Percentiles rank a stretch among this genome's conserved stretches.
Conservation (phyloP, 2,888 invertebrate species). For the Fragum sueziense region DNA sequence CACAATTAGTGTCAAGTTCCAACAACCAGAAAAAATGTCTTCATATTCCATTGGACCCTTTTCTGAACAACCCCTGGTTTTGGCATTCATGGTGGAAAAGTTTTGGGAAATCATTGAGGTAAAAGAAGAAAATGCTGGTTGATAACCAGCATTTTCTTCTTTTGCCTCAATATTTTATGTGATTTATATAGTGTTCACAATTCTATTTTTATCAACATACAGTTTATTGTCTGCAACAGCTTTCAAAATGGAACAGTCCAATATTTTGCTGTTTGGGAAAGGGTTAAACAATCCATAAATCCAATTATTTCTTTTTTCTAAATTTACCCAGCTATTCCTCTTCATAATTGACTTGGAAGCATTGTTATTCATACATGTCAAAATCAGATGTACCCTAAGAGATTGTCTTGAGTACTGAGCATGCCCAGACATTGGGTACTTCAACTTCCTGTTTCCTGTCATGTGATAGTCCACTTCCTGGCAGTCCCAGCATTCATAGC, state of each 20-base stretch:
- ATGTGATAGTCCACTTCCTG: slow-evolving; percentile 45
- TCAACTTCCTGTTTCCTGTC: slow-evolving; percentile 57
- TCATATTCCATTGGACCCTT: slow-evolving; percentile 3
- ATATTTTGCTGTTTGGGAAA: too few species aligned
- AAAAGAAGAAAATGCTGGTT: too few species aligned
- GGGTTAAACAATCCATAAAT: slow-evolving; percentile 28
- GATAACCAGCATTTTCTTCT: too few species aligned
- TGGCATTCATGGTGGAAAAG: too few species aligned
- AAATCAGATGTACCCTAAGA: slow-evolving; percentile 37
- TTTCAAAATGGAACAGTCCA: too few species aligned
- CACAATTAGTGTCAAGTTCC: slow-evolving; percentile 20
- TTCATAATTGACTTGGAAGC: slow-evolving; percentile 21
- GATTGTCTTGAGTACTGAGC: slow-evolving; percentile 29
- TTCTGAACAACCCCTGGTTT: too few species aligned
- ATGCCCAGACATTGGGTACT: slow-evolving; percentile 47
- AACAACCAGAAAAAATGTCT: slow-evolving; percentile 22
- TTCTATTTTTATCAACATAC: too few species aligned
- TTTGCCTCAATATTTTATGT: too few species aligned
- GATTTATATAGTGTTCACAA: too few species aligned
- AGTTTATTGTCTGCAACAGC: too few species aligned
- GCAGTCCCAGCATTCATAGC: slow-evolving; percentile 32
- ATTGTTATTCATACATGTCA: slow-evolving; percentile 43
- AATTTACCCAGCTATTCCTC: slow-evolving; percentile 18
- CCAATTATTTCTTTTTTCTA: slow-evolving; percentile 26
- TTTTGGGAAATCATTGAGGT: too few species aligned